Percentiles rank a stretch among this genome's conserved stretches.
Evolutionary conservation across 2,797 vertebrate species (phyloP).

Genomic region (Emys orbicularis): DNA sequence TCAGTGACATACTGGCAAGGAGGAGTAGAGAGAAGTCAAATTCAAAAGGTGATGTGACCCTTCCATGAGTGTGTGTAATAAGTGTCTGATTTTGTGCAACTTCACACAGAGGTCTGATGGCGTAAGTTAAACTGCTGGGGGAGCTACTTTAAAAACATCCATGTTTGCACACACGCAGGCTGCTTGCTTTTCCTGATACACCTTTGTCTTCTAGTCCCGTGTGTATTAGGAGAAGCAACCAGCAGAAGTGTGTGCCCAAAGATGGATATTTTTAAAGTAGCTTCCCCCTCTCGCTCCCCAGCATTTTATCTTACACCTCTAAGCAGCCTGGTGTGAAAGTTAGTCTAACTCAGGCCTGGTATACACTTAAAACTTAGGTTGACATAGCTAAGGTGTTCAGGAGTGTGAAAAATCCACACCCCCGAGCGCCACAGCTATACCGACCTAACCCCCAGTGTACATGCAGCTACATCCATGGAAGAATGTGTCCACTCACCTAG

Average conservation of each 20-base stretch:
- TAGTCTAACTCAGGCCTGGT: not conserved
- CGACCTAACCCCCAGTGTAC: not conserved
- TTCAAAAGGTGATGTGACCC: not conserved
- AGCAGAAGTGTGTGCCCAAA: not conserved
- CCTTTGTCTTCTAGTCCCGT: not conserved
- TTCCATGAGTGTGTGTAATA: accelerated
- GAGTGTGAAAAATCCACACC: not conserved
- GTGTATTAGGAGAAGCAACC: not conserved
- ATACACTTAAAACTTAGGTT: not conserved
- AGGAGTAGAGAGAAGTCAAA: too few species aligned
- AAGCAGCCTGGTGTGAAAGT: not conserved
- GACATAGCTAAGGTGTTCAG: not conserved
- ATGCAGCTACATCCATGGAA: not conserved
- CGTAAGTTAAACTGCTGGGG: not conserved
- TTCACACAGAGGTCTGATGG: too few species aligned
- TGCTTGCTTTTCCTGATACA: not conserved
- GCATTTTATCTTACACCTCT: not conserved
- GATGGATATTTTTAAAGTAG: not conserved
- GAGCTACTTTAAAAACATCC: not conserved
- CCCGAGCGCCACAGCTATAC: not conserved
- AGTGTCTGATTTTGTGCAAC: not conserved
- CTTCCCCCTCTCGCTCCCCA: too few species aligned
- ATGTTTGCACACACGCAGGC: not conserved
- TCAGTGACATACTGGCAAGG: not conserved
- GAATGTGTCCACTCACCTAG: not conserved